Percentiles rank a stretch among this genome's conserved stretches.
phyloP scores from a whole-genome alignment of 2,888 invertebrate species.

The Orthonychiurus folsomi region DNA sequence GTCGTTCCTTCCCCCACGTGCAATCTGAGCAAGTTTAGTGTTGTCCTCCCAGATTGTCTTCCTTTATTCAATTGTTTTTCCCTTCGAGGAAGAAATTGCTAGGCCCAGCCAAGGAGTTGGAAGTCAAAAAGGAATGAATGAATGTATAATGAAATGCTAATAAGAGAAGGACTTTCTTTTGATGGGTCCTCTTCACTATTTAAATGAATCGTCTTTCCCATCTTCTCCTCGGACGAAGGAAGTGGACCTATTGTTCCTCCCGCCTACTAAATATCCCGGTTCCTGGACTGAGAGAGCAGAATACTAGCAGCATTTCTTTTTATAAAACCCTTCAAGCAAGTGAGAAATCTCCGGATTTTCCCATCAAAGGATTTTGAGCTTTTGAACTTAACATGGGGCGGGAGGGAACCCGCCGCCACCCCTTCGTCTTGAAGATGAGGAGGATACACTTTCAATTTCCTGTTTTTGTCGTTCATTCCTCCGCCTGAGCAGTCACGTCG shows the following conservation, averaged over 20 bases:
- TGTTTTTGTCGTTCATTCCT: background rate
- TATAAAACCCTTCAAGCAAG: too few species aligned
- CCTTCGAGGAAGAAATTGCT: background rate
- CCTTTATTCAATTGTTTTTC: background rate
- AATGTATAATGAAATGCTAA: background rate
- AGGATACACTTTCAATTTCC: background rate
- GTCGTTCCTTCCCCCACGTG: too few species aligned
- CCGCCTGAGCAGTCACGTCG: background rate
- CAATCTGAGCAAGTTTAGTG: too few species aligned
- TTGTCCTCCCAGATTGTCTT: too few species aligned
- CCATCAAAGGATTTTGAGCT: background rate
- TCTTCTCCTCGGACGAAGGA: background rate
- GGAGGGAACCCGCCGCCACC: too few species aligned
- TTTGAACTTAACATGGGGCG: background rate
- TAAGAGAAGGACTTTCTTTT: slow-evolving; percentile 1
- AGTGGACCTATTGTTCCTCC: background rate
- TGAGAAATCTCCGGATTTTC: too few species aligned
- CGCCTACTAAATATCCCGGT: background rate
- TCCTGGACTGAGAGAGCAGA: too few species aligned
- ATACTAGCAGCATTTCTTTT: too few species aligned
- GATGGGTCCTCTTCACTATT: background rate
- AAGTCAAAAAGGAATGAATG: background rate
- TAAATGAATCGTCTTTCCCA: background rate
- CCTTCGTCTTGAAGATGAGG: too few species aligned
- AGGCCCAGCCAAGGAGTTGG: background rate